These are phyloP conservation scores for Gobionotothen gibberifrons DNA, from an alignment of 2,797 vertebrate species.

Conservation along the genomic window DNA sequence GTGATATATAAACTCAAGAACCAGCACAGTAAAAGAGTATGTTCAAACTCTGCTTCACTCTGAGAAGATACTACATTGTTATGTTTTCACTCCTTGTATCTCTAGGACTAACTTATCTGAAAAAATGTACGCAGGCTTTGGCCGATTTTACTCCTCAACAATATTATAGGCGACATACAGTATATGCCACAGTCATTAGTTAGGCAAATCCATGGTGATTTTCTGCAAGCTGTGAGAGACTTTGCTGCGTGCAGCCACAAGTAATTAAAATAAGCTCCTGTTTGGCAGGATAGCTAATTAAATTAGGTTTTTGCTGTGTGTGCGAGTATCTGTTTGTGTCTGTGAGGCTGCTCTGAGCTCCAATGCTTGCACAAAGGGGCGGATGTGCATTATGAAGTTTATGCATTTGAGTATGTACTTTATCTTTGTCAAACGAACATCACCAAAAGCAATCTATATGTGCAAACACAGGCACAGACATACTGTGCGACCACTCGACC, in stretches of 20 bases:
- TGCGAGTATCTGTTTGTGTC: slow-evolving; percentile 25
- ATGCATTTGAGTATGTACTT: slow-evolving; percentile 30
- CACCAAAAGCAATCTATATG: slow-evolving; percentile 13
- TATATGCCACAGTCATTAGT: slow-evolving; percentile 61
- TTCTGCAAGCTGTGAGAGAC: slow-evolving; percentile 62
- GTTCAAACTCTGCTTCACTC: slow-evolving; percentile 21
- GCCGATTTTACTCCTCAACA: slow-evolving; percentile 44
- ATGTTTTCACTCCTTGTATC: slow-evolving; percentile 32
- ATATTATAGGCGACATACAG: slow-evolving; percentile 24
- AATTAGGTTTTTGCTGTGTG: slow-evolving; percentile 68
- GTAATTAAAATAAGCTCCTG: slow-evolving; percentile 80
- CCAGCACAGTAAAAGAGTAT: slow-evolving; percentile 10
- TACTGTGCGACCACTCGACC: not conserved
- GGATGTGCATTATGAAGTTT: slow-evolving; percentile 21
- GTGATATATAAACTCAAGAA: slow-evolving; percentile 46
- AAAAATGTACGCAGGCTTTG: not conserved
- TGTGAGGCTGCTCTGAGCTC: slow-evolving; percentile 42
- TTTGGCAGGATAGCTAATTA: slow-evolving; percentile 80
- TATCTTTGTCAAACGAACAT: slow-evolving; percentile 27
- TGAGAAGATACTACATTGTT: slow-evolving; percentile 6
- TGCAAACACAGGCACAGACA: slow-evolving; percentile 31
- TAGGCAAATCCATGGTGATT: slow-evolving; percentile 57
- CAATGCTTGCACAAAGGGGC: slow-evolving; percentile 26
- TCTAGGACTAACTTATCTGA: slow-evolving; percentile 24
- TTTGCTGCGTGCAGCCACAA: slow-evolving; percentile 61